Percentiles rank a stretch among this genome's conserved stretches.
Conservation (phyloP, 2,797 vertebrate genomes). For the Columba guinea region DNA sequence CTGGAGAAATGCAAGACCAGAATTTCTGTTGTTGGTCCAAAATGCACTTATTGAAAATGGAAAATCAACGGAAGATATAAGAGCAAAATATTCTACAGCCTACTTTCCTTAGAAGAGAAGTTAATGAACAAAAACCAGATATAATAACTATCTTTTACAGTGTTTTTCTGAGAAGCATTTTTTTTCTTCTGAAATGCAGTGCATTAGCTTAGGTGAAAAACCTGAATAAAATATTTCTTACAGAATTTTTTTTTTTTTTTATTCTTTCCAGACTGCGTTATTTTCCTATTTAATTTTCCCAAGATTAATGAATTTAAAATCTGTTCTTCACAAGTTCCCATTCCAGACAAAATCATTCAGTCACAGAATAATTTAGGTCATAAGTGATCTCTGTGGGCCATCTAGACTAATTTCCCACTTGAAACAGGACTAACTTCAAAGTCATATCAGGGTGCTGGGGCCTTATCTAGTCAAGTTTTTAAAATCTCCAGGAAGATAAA, state of each 20-base stretch:
- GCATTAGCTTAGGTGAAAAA: background rate
- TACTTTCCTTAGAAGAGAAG: background rate
- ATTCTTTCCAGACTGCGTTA: background rate
- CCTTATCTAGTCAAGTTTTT: background rate
- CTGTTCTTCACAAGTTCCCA: background rate
- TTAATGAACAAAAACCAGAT: background rate
- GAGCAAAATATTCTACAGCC: background rate
- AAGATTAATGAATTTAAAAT: background rate
- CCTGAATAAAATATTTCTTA: background rate
- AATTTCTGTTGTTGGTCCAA: background rate
- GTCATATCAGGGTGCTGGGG: background rate
- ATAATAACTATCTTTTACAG: background rate
- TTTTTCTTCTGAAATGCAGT: background rate
- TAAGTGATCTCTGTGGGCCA: background rate
- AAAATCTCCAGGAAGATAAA: background rate
- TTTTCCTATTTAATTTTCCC: background rate
- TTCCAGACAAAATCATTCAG: background rate
- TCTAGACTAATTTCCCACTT: background rate
- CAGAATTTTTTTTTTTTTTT: background rate
- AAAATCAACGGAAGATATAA: background rate
- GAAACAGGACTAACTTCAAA: background rate
- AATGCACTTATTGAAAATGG: background rate
- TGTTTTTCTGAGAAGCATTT: background rate
- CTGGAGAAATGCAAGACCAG: background rate
- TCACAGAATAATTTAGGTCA: background rate